These are phyloP conservation scores for Rhincodon typus DNA, from an alignment of 2,797 vertebrate species.

Conservation along the genomic window DNA sequence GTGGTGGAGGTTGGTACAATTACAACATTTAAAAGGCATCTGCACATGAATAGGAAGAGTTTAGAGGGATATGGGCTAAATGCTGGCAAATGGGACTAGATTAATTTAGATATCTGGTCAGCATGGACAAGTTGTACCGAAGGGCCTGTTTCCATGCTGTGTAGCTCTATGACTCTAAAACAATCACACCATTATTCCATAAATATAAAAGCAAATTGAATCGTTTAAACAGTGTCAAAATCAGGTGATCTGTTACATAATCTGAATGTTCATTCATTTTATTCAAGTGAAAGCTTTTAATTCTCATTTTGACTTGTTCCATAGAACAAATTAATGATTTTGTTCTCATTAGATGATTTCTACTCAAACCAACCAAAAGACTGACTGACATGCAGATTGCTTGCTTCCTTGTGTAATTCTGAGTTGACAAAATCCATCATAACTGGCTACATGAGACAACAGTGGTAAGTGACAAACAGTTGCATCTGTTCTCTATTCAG, in stretches of 20 bases:
- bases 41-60: too few relatives aligned
- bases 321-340: background rate
- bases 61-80: too few relatives aligned
- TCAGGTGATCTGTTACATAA: background rate
- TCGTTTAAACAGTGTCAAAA: background rate
- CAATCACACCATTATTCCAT: background rate
- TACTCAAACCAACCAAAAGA: background rate
- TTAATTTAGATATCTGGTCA: too few relatives aligned
- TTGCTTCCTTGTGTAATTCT: background rate
- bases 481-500: background rate
- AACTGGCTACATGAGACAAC: background rate
- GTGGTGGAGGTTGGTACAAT: too few relatives aligned
- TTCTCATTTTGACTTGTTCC: background rate
- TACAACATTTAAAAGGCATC: too few relatives aligned
- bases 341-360: background rate
- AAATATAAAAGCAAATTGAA: background rate
- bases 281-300: background rate
- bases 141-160: too few relatives aligned
- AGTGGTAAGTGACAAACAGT: background rate
- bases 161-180: too few relatives aligned
- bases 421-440: background rate
- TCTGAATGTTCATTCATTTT: background rate
- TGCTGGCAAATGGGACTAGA: too few relatives aligned
- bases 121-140: too few relatives aligned
- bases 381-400: background rate